These are phyloP conservation scores for Chamaedrilus cognettii DNA, from an alignment of 2,888 invertebrate species.

Conservation along the genomic window DNA sequence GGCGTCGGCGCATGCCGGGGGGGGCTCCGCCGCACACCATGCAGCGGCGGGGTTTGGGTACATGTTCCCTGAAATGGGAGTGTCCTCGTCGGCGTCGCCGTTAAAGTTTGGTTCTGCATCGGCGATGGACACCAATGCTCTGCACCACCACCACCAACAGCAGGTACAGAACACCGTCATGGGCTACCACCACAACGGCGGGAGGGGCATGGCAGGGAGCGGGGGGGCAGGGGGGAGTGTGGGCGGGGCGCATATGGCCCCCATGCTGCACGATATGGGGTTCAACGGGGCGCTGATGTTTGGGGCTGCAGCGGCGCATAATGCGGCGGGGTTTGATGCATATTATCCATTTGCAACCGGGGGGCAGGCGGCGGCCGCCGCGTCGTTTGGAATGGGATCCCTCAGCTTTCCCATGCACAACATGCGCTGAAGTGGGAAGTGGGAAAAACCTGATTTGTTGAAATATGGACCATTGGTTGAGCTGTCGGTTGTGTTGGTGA, in stretches of 20 bases:
- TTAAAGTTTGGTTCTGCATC: not conserved
- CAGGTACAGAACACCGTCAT: not conserved
- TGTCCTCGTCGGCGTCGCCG: slow-evolving; percentile 26
- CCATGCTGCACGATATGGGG: slow-evolving; percentile 20
- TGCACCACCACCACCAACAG: not conserved
- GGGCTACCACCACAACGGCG: not conserved
- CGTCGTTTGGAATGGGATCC: slow-evolving; percentile 19
- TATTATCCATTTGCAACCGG: not conserved
- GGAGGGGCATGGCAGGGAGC: not conserved
- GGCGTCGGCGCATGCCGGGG: slow-evolving; percentile 45
- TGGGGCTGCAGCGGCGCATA: not conserved
- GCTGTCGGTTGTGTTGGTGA: no score
- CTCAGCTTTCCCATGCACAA: slow-evolving; percentile 17
- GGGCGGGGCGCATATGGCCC: slow-evolving; percentile 1
- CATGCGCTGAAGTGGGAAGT: not conserved
- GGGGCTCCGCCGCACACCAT: slow-evolving; percentile 30
- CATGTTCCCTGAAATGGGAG: not conserved
- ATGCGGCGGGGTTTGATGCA: slow-evolving; percentile 3
- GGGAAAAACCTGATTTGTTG: not conserved
- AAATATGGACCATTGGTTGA: no score
- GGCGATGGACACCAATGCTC: not conserved
- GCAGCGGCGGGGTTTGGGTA: slow-evolving; percentile 1
- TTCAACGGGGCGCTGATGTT: slow-evolving; percentile 7
- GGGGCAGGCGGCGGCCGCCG: not conserved
- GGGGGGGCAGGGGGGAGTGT: not conserved